phyloP scores from a whole-genome alignment of 2,113 vertebrate genomes.

The Pantherophis guttatus region DNA sequence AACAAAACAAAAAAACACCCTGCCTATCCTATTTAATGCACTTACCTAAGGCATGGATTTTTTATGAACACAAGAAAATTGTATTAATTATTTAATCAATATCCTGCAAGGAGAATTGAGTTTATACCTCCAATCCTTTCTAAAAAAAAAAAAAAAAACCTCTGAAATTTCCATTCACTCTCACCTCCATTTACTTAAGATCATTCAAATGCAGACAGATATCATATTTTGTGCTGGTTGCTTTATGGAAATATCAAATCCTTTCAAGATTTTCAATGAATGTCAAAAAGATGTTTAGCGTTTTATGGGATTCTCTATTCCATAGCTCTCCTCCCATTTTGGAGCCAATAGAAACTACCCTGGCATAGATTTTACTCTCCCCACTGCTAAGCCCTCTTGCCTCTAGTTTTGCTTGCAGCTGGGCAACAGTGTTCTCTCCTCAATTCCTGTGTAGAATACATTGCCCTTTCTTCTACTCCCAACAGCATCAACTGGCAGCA shows the following conservation, averaged over 20 bases:
- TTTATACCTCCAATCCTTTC: neutral
- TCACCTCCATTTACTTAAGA: neutral
- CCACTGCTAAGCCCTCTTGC: neutral
- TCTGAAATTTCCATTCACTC: neutral
- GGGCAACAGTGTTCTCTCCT: neutral
- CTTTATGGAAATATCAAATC: neutral
- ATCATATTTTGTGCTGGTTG: neutral
- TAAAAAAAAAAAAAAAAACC: neutral
- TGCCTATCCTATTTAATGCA: neutral
- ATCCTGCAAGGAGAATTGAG: neutral
- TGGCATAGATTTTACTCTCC: neutral
- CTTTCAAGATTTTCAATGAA: neutral
- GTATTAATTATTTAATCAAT: neutral
- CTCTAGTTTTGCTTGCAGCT: neutral
- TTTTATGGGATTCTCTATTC: neutral
- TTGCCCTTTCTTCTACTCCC: neutral
- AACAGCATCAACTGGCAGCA: neutral
- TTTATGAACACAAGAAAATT: no score
- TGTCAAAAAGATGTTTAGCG: neutral
- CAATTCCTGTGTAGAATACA: neutral
- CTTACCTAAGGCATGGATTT: neutral
- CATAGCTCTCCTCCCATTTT: neutral
- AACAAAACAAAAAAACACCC: no score
- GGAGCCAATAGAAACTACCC: neutral
- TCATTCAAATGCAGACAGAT: conserved; percentile 2